Percentiles rank a stretch among this genome's conserved stretches.
phyloP scores from a whole-genome alignment of 2,888 invertebrate species.

The Drosophila eohydei region DNA sequence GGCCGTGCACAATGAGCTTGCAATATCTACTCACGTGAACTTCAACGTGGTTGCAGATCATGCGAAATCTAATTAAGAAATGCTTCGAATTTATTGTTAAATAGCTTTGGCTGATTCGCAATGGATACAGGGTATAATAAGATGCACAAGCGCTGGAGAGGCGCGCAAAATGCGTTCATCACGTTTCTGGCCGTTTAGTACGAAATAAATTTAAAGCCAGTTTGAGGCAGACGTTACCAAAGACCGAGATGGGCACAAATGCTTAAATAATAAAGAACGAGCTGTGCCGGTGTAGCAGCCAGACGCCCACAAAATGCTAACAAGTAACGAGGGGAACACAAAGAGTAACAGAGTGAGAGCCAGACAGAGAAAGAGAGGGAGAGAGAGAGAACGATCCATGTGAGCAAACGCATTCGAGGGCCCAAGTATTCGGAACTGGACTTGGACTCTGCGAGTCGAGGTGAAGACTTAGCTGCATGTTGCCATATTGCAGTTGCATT shows the following conservation, averaged over 20 bases:
- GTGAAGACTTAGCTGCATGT: constrained; percentile 30
- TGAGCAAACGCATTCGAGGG: constrained; percentile 28
- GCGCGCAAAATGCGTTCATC: constrained; percentile 70
- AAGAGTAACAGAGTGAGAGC: not conserved
- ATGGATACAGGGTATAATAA: constrained; percentile 20
- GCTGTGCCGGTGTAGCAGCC: constrained; percentile 29
- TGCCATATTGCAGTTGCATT: constrained; percentile 47
- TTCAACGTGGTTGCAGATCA: not conserved
- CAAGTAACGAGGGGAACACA: constrained; percentile 52
- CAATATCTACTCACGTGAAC: not conserved
- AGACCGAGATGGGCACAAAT: constrained; percentile 34
- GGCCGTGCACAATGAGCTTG: too few species aligned
- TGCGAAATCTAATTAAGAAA: not conserved
- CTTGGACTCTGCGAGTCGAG: constrained; percentile 16
- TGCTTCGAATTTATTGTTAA: not conserved
- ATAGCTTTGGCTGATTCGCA: too few species aligned
- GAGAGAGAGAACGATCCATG: not conserved
- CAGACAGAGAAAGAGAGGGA: not conserved
- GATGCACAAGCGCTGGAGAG: constrained; percentile 4
- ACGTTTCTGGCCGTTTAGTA: constrained; percentile 67
- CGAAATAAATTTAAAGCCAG: constrained; percentile 60
- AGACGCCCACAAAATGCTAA: constrained; percentile 73
- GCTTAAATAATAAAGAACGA: constrained; percentile 49
- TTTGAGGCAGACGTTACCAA: constrained; percentile 21
- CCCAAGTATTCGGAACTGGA: constrained; percentile 32